Percentiles rank a stretch among this genome's conserved stretches.
Evolutionary conservation across 2,888 invertebrate genomes (phyloP).

Genomic region (Lepetodrilus schrolli): DNA sequence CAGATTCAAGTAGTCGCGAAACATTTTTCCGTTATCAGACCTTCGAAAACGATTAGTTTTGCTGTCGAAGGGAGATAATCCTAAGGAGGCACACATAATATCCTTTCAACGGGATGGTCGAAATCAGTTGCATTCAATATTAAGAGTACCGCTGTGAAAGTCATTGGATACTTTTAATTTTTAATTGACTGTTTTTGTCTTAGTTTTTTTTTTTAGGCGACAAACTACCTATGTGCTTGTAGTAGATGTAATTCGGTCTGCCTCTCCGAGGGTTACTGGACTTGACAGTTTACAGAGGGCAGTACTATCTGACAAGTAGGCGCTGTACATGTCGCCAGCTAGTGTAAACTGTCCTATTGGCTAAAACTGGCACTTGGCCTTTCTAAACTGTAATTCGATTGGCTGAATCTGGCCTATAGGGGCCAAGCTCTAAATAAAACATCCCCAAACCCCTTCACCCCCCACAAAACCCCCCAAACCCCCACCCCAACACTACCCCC

Average conservation of each 20-base stretch:
- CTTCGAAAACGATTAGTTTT: background rate
- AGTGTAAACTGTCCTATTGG: background rate
- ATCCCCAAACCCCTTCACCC: no score
- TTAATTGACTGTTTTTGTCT: background rate
- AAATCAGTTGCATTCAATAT: background rate
- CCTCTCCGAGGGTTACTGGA: background rate
- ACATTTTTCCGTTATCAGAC: background rate
- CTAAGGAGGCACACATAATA: no score
- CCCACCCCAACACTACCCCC: no score
- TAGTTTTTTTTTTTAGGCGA: background rate
- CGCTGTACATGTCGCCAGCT: slow-evolving; percentile 21
- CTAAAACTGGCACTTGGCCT: background rate
- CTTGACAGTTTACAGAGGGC: background rate
- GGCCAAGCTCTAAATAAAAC: background rate
- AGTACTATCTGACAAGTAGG: background rate
- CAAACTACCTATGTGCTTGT: background rate
- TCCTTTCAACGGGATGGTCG: no score
- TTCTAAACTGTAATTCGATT: background rate
- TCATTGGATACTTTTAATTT: background rate
- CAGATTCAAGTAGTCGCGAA: background rate
- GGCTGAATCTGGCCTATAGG: slow-evolving; percentile 20
- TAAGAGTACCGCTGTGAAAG: slow-evolving; percentile 15
- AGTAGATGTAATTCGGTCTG: background rate
- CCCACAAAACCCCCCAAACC: no score
- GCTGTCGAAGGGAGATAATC: slow-evolving; percentile 10